Base-by-base conservation (phyloP, 2,888 invertebrate species). In the Sarcophaga subvicina region DNA sequence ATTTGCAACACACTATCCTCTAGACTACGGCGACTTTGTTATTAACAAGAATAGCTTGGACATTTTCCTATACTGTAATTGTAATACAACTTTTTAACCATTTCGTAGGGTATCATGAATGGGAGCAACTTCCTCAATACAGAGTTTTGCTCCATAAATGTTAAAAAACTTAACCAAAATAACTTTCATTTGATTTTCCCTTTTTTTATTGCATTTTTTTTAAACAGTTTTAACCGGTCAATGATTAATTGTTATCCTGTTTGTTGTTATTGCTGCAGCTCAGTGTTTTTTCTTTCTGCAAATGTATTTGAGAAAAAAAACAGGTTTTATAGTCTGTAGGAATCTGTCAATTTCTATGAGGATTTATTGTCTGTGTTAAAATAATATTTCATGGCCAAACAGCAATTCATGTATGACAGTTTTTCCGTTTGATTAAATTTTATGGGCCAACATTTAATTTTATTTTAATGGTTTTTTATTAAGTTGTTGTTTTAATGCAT, bases 391-490 rank as follows among this genome's bases (percentile, higher is more conserved):
- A 87, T 81, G 78, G 79, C 54, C 54, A 49, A 84, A 77, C 71
- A 54, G 71, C 81, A 84, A 87, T 79, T 84, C 87, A 78, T 84
- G 87, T 76, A 76, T 64, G 67, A 76, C 75, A 84, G 69, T 84
- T 87, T 82, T 84, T 81, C 84, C 87, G 76, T 82, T 87, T 82
- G 87, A 87, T 87, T 87, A 82, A 84, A 80, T 84, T 87, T 87
- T 81, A 87, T 84, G 81, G 62, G 62, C 79, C 27, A 84, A 84
- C 70, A 82, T 87, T 87, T 67, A 81, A 87, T 64, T 60, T 78
- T 6, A 6, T 78, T 83, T 72, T 83, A 80, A 86, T 77, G 72
- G 59, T 37, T 45, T 62, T 70, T 75, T 20, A 67, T 66, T 47
- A 49, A 66, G 22, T 71, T 77, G n/a, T 76, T 20, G 17, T 17